Base-by-base conservation (phyloP, 2,113 vertebrate species). In the Panurus biarmicus region DNA sequence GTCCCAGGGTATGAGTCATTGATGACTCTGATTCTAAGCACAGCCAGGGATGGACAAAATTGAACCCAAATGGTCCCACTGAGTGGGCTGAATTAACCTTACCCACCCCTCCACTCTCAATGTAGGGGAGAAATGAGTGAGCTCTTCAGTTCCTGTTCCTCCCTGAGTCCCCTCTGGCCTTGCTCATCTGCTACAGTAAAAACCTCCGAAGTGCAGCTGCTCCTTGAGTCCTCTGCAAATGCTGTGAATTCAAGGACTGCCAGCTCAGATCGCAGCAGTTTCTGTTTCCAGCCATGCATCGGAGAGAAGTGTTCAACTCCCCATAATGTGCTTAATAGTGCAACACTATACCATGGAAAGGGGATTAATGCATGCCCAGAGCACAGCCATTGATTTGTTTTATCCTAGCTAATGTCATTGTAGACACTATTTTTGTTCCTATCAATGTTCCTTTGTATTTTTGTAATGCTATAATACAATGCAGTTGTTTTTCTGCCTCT, bases 371-470 rank as follows among this genome's bases (percentile, higher is more conserved):
- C 61, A 71, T 86, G 94, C 65, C 94, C 86, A 85, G 84, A 91
- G 95, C 86, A 94, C 73, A 64, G 51, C 12, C 4, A 95, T 96
- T 96, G 94, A 96, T 97, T 96, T 91, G 61, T 75, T 96, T 96
- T 94, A 94, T 92, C 88, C 94, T 93, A 91, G 78, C 58, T 96
- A 89, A 84, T 95, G 94, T 89, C 83, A 94, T 93, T 95, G 89
- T 51, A 82, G 93, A 76, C 31, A 33, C 84, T 96, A 94, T 94
- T 96, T 96, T 94, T 92, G 92, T 62, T 88, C 50, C 86, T 85
- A 62, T 94, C 79, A 53, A 35, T 93, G 62, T 58, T 64, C 47
- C 33, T 95, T 95, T 87, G 61, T 87, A 61, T 93, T 94, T 96
- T 94, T 90, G 58, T 91, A 77, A 62, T 94, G 24, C 76, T 95